These are phyloP conservation scores for Pogonocherus hispidulus DNA, from an alignment of 2,888 invertebrate species.

Conservation along the genomic window DNA sequence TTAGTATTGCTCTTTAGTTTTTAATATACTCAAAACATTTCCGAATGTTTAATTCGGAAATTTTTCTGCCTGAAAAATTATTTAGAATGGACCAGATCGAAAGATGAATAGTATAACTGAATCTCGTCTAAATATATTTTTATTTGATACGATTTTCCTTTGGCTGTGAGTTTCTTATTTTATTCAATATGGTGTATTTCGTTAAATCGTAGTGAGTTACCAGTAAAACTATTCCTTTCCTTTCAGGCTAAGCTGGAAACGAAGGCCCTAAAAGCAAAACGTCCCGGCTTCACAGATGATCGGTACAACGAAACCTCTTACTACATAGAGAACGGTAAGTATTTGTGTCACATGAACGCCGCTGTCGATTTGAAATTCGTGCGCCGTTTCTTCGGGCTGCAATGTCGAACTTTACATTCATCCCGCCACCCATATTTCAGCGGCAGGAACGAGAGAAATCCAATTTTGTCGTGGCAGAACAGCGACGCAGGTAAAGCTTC, in stretches of 20 bases:
- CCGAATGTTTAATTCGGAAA: too few species aligned
- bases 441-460: conserved; percentile 34
- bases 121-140: too few species aligned
- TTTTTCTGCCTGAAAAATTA: too few species aligned
- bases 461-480: conserved; percentile 32
- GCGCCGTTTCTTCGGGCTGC: conserved; percentile 36
- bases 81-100: too few species aligned
- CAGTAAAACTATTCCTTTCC: conserved; percentile 61
- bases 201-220: conserved; percentile 28
- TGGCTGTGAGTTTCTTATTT: not conserved
- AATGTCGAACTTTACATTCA: conserved; percentile 11
- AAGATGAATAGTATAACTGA: too few species aligned
- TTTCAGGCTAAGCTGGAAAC: conserved; percentile 92
- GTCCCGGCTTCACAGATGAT: conserved; percentile 93
- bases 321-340: conserved; percentile 94
- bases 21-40: too few species aligned
- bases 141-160: not conserved
- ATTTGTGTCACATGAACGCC: conserved; percentile 28
- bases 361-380: conserved; percentile 42
- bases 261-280: conserved; percentile 90
- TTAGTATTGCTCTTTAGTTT: too few species aligned
- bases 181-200: conserved; percentile 18
- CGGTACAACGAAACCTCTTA: conserved; percentile 95
- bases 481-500: conserved; percentile 18
- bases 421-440: conserved; percentile 3